Evolutionary conservation across 2,888 invertebrate species (phyloP).

Genomic region (Diarsia mendica): DNA sequence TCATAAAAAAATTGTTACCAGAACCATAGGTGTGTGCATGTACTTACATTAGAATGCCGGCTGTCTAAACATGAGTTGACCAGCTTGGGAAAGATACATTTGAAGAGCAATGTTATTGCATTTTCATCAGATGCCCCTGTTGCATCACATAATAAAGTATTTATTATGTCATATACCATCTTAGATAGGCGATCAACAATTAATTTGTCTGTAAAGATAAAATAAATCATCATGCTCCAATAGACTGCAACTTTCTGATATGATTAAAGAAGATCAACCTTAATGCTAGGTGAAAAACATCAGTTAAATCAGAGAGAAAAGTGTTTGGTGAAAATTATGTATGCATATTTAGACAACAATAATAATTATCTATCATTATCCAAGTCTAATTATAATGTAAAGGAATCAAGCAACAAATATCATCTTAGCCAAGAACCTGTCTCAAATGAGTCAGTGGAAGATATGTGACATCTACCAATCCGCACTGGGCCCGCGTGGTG

Average conservation of each 20-base stretch:
- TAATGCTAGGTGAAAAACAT: neutral
- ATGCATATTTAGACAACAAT: neutral
- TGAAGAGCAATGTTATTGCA: constrained; percentile 81
- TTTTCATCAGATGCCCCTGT: constrained; percentile 73
- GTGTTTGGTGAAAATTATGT: neutral
- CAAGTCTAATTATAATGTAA: neutral
- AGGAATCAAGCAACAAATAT: neutral
- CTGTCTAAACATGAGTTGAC: constrained; percentile 79
- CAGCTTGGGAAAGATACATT: constrained; percentile 84
- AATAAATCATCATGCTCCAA: constrained; percentile 3
- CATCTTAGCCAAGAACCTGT: neutral
- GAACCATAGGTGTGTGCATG: too few relatives aligned
- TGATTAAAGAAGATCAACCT: neutral
- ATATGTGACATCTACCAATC: too few relatives aligned
- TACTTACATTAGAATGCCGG: constrained; percentile 80
- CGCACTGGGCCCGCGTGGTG: too few relatives aligned
- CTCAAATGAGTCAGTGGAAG: neutral
- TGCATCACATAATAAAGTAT: constrained; percentile 75
- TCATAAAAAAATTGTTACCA: too few relatives aligned
- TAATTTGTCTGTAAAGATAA: constrained; percentile 77
- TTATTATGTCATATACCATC: constrained; percentile 83
- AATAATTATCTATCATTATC: neutral
- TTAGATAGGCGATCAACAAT: constrained; percentile 77
- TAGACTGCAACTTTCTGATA: neutral
- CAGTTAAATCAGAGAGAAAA: neutral